Percentiles rank a stretch among this genome's conserved stretches.
Evolutionary conservation across 2,888 invertebrate genomes (phyloP).

Genomic region (Callyntrura sp.): DNA sequence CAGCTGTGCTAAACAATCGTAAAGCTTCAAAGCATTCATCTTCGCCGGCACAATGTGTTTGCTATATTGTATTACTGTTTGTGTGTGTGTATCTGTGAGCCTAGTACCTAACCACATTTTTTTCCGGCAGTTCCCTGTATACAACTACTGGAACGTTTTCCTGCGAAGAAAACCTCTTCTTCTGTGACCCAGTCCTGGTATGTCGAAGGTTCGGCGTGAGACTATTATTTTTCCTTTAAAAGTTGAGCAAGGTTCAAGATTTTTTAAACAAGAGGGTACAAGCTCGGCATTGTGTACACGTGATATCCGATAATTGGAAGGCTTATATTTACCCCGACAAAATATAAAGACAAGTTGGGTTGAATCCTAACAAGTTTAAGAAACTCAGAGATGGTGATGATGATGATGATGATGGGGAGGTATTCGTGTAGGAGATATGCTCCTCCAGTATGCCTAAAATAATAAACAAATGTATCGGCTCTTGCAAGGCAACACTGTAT

Average conservation of each 20-base stretch:
- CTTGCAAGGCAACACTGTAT: too few relatives aligned
- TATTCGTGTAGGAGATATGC: conserved; percentile 13
- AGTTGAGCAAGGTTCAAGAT: conserved; percentile 55
- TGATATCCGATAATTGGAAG: not conserved
- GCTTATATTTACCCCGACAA: conserved; percentile 13
- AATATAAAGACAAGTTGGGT: conserved; percentile 34
- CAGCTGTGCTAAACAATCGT: conserved; percentile 66
- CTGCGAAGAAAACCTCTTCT: conserved; percentile 11
- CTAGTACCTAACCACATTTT: too few relatives aligned
- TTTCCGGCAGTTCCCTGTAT: too few relatives aligned
- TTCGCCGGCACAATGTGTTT: too few relatives aligned
- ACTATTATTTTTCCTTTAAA: conserved; percentile 33
- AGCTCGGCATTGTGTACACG: conserved; percentile 7
- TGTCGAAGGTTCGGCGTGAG: too few relatives aligned
- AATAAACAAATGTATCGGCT: conserved; percentile 58
- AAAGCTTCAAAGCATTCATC: conserved; percentile 34
- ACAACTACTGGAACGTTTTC: not conserved
- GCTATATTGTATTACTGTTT: too few relatives aligned
- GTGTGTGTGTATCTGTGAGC: too few relatives aligned
- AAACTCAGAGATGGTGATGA: too few relatives aligned
- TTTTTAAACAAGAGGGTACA: conserved; percentile 12
- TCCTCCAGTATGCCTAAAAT: conserved; percentile 12
- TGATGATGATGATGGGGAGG: not conserved
- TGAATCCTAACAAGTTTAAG: conserved; percentile 30
- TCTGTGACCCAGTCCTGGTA: conserved; percentile 28